Evolutionary conservation across 2,888 invertebrate genomes (phyloP), one percentile per base, ranked within the genome.

Genomic region (Phymatocera aterrima): DNA sequence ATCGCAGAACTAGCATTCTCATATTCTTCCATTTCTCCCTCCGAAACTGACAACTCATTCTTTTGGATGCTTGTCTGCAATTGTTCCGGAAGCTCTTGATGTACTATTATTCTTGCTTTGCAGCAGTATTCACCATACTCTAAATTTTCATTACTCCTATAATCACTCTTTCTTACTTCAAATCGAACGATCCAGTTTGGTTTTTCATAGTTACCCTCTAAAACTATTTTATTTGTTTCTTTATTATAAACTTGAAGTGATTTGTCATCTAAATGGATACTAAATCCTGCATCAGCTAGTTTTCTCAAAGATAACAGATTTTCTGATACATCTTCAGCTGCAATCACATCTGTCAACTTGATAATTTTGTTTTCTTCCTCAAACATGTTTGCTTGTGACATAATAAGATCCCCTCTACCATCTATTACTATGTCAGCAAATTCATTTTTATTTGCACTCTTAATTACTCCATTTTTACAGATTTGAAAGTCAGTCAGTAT

Each of bases 301-400:
- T 81, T 80, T 70, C 83, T 54, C 34, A 83, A 57, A 8, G 81
- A 82, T 37, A 84, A 77, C n/a, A 84, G 74, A 80, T 82, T 83
- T 60, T 80, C 80, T 12, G 78, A 70, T 24, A 81, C 64, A 46
- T 70, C 70, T 75, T 79, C 43, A 43, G 82, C 80, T 37, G 65
- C 80, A 34, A 83, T 81, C 46, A 84, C 81, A 68, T 83, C 78
- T 21, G 81, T 78, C 28, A 84, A 21, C 28, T 72, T 72, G 28
- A 72, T 40, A 48, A 18, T 70, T 3, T 18, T 10, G 5, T 70
- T 31, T 46, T 28, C 3, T 70, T 5, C 5, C 31, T 46, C 46
- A 46, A 2, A 21, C 1, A 51, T 51, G 8, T 51, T 12, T 28
- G 10, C 57, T 57, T 31, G 37, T 31, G 3, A 3, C 34, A 48